Percentiles rank a stretch among this genome's conserved stretches.
These are phyloP conservation scores for Phengaris alcon DNA, from an alignment of 2,888 invertebrate species.

Conservation along the genomic window DNA sequence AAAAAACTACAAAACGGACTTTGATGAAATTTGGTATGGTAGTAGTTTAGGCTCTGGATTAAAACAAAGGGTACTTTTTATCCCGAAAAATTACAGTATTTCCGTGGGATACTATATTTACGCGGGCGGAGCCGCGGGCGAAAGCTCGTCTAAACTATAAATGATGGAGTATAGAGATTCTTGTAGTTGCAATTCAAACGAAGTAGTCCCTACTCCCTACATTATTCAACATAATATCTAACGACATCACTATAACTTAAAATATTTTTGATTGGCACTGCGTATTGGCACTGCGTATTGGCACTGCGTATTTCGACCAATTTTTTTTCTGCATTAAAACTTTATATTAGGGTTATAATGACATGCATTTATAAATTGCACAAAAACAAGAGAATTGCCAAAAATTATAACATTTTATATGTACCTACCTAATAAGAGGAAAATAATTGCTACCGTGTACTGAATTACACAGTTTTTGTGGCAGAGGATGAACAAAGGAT, in stretches of 20 bases:
- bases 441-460: neutral
- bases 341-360: conserved; percentile 4
- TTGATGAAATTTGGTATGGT: too few relatives aligned
- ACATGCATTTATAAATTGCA: conserved; percentile 7
- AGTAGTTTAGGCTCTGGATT: too few relatives aligned
- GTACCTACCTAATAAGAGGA: neutral
- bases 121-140: too few relatives aligned
- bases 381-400: neutral
- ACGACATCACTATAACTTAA: neutral
- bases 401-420: neutral
- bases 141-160: too few relatives aligned
- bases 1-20: too few relatives aligned
- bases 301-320: neutral
- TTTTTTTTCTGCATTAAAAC: conserved; percentile 10
- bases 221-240: neutral
- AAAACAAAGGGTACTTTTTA: too few relatives aligned
- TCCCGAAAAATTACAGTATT: too few relatives aligned
- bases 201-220: too few relatives aligned
- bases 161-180: too few relatives aligned
- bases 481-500: neutral
- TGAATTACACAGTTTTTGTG: neutral
- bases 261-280: neutral
- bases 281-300: conserved; percentile 18
- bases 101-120: too few relatives aligned
- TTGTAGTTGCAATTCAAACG: too few relatives aligned